Evolutionary conservation across 2,888 invertebrate genomes (phyloP), one percentile per base, ranked within the genome.

Genomic region (Nowickia ferox): DNA sequence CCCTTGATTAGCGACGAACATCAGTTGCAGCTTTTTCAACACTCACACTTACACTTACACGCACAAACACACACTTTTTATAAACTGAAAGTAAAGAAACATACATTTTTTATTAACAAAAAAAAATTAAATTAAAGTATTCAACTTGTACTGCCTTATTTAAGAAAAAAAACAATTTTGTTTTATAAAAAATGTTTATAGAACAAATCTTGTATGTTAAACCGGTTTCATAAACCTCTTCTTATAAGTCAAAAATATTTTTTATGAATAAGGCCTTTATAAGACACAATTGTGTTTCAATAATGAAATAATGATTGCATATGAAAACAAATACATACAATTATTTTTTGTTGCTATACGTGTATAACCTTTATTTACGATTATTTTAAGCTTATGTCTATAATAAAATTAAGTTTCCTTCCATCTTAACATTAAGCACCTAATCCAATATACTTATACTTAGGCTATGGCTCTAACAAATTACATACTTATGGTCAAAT

Each of bases 401-500:
- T 40, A 61, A 61, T 82, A 71, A 81, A 80, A 84, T 77, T 76
- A 80, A 76, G 57, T 59, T 65, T 22, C 63, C 75, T 65, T 46
- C 65, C 44, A 51, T 72, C 30, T 30, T 51, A 40, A 69, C 22
- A 69, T 61, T 72, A 53, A 22, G n/a, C 5, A 13, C n/a, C 40
- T 65, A 11, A 38, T 22, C n/a, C 74, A 15, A 48, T 61, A 38
- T 44, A 53, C 5, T 15, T 57, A 71, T 46, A 15, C 9, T 30
- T 19, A 59, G 5, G 40, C 11, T 19, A 38, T 9, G 30, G n/a
- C 19, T 51, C 15, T 61, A 46, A 44, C 55, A 55, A 84, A 69
- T 55, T 65, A 61, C 79, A 68, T 76, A 79, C 83, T 86, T 86
- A 79, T 76, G 86, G 86, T 83, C 75, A 71, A 76, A 53, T 83